phyloP scores from a whole-genome alignment of 2,888 invertebrate genomes.

The Drosophila mimetica region DNA sequence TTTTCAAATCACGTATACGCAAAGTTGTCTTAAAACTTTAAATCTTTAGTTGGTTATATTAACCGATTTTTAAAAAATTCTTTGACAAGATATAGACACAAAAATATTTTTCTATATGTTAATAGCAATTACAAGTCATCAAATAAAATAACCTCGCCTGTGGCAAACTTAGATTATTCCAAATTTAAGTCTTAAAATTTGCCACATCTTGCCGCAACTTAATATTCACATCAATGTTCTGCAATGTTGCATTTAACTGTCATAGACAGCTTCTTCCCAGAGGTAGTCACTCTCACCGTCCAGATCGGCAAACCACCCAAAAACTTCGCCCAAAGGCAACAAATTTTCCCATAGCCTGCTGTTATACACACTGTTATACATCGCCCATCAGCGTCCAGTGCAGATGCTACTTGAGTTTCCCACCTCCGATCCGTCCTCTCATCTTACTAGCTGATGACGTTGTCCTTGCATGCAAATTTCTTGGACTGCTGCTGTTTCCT shows the following conservation, averaged over 20 bases:
- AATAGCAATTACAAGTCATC: too few relatives aligned
- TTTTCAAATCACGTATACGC: background rate
- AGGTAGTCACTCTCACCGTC: conserved; percentile 9
- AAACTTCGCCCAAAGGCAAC: conserved; percentile 6
- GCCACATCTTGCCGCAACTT: background rate
- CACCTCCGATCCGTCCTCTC: conserved; percentile 8
- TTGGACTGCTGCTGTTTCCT: conserved; percentile 26
- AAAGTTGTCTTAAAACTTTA: too few relatives aligned
- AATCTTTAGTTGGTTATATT: too few relatives aligned
- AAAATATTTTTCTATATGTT: too few relatives aligned
- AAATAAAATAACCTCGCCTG: too few relatives aligned
- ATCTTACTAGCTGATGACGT: conserved; percentile 31
- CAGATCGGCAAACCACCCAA: conserved; percentile 1
- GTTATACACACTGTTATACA: conserved; percentile 40
- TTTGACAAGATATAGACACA: too few relatives aligned
- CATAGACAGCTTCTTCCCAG: conserved; percentile 18
- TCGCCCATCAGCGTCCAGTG: conserved; percentile 39
- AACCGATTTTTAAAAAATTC: too few relatives aligned
- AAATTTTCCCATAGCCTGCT: conserved; percentile 23
- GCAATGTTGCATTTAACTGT: conserved; percentile 30
- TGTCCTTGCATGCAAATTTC: conserved; percentile 40
- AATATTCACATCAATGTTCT: conserved; percentile 15
- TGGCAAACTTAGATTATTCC: too few relatives aligned
- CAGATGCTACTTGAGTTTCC: conserved; percentile 34
- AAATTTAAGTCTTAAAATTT: too few relatives aligned